Conservation (phyloP, 2,888 invertebrate genomes). For the Choristoneura rosaceana region DNA sequence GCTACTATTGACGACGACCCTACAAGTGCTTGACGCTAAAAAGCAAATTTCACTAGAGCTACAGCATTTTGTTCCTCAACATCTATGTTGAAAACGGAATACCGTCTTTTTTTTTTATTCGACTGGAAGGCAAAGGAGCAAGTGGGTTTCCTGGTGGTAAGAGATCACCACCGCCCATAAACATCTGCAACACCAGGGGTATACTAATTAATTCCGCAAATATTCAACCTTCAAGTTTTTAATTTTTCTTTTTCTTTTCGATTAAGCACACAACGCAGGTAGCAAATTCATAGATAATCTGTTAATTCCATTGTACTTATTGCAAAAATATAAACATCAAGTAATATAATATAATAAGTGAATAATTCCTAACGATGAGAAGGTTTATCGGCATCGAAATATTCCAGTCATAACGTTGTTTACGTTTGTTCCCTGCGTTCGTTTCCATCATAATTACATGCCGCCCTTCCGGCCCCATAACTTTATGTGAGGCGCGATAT, state of each 20-base stretch:
- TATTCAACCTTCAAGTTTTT: no score
- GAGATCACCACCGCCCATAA: no score
- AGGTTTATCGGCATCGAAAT: slow-evolving; percentile 30
- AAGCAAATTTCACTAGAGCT: not conserved
- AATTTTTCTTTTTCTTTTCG: no score
- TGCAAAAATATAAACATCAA: not conserved
- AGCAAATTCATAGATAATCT: not conserved
- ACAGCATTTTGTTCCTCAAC: not conserved
- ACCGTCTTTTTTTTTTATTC: no score
- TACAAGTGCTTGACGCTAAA: not conserved
- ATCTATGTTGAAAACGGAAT: not conserved
- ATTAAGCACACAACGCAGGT: not conserved
- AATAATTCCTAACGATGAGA: slow-evolving; percentile 15
- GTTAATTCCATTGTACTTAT: not conserved
- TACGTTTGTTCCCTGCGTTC: slow-evolving; percentile 35
- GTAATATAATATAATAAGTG: not conserved
- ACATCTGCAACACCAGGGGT: no score
- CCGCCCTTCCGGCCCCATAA: slow-evolving; percentile 46
- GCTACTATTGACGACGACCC: no score
- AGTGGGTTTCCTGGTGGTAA: no score
- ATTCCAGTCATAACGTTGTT: slow-evolving; percentile 38
- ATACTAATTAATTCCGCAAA: no score
- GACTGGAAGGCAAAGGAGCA: no score
- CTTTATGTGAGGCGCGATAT: slow-evolving; percentile 41
- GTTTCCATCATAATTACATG: slow-evolving; percentile 46